Conservation (phyloP, 2,113 vertebrate genomes). For the Anser brachyrhynchus region DNA sequence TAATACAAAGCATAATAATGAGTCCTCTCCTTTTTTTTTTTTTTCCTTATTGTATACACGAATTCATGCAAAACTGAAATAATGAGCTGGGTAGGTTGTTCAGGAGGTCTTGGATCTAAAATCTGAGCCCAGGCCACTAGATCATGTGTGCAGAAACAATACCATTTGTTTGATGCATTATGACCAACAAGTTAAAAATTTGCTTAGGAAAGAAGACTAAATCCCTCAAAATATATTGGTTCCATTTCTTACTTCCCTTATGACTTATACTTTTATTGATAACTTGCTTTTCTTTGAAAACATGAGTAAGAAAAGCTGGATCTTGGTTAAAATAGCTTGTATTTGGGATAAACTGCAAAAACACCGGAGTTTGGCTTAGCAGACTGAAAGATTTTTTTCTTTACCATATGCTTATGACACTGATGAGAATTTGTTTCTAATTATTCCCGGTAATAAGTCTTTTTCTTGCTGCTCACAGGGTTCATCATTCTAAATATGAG, state of each 20-base stretch:
- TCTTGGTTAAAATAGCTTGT: slow-evolving; percentile 16
- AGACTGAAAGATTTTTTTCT: not conserved
- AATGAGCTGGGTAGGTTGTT: not conserved
- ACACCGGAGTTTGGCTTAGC: not conserved
- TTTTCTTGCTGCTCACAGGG: not conserved
- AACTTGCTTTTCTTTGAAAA: not conserved
- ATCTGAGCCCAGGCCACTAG: not conserved
- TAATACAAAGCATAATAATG: not conserved
- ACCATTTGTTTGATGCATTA: not conserved
- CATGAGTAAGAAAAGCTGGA: not conserved
- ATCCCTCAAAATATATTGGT: not conserved
- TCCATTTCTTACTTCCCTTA: not conserved
- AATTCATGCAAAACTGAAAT: slow-evolving; percentile 22
- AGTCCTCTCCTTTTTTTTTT: not conserved
- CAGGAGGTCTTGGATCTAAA: not conserved
- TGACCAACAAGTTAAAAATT: not conserved
- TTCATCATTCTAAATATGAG: not conserved
- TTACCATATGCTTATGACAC: slow-evolving; percentile 5
- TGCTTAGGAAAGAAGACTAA: not conserved
- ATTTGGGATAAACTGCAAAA: not conserved
- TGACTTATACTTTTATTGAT: not conserved
- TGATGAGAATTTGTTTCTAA: slow-evolving; percentile 37
- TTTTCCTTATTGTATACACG: not conserved
- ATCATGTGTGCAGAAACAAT: not conserved
- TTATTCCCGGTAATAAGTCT: slow-evolving; percentile 19